phyloP scores from a whole-genome alignment of 2,797 vertebrate species.

The Manis javanica region DNA sequence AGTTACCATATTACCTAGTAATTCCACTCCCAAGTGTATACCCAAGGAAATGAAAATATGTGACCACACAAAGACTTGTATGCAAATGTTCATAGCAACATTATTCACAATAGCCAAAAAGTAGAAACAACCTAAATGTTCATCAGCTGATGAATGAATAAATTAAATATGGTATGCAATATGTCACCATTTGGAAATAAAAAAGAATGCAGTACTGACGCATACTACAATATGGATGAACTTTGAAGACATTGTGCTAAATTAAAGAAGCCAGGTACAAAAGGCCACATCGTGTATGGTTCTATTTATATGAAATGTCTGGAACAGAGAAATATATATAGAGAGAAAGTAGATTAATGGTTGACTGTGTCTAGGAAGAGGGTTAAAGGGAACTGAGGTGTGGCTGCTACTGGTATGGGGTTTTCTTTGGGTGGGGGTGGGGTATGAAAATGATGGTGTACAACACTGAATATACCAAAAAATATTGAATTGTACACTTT shows the following conservation, averaged over 20 bases:
- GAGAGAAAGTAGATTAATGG: not conserved
- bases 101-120: not conserved
- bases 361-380: not conserved
- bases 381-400: not conserved
- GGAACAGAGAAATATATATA: not conserved
- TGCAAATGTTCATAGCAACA: not conserved
- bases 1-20: not conserved
- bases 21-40: not conserved
- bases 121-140: not conserved
- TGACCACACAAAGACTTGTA: not conserved
- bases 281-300: not conserved
- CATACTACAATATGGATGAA: not conserved
- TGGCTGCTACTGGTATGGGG: not conserved
- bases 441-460: not conserved
- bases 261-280: not conserved
- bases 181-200: not conserved
- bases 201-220: not conserved
- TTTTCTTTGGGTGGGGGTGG: not conserved
- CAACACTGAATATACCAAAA: not conserved
- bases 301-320: not conserved
- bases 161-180: not conserved
- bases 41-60: not conserved
- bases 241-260: not conserved
- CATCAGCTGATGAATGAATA: not conserved
- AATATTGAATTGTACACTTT: not conserved